Percentiles rank a stretch among this genome's conserved stretches.
phyloP scores from a whole-genome alignment of 1,140 invertebrate species.

The Aphelenchoides besseyi region DNA sequence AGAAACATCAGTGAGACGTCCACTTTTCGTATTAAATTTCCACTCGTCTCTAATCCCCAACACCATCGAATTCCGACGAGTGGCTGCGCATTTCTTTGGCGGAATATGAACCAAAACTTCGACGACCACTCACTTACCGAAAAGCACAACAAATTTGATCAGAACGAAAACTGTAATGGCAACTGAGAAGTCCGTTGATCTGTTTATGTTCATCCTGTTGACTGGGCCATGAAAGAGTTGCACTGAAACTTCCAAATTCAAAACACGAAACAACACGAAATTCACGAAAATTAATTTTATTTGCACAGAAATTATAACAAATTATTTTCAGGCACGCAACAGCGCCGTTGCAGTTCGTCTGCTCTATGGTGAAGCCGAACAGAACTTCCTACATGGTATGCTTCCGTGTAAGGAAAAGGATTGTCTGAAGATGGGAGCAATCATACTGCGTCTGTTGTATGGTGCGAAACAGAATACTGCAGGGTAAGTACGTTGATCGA shows the following conservation, averaged over 20 bases:
- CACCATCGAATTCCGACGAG: background rate
- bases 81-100: background rate
- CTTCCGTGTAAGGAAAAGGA: slow-evolving; percentile 41
- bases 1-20: background rate
- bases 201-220: background rate
- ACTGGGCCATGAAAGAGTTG: background rate
- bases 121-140: background rate
- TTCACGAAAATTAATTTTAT: background rate
- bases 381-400: slow-evolving; percentile 38
- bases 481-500: slow-evolving; percentile 39
- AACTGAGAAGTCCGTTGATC: slow-evolving; percentile 23
- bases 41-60: slow-evolving; percentile 8
- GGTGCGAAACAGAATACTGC: slow-evolving; percentile 19
- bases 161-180: background rate
- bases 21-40: slow-evolving; percentile 17
- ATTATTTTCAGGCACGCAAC: slow-evolving; percentile 43
- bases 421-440: slow-evolving; percentile 41
- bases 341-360: slow-evolving; percentile 25
- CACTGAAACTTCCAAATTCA: too few relatives aligned
- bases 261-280: slow-evolving; percentile 1
- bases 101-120: slow-evolving; percentile 3
- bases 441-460: slow-evolving; percentile 31
- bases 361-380: slow-evolving; percentile 43
- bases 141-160: background rate
- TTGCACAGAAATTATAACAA: slow-evolving; percentile 13